phyloP scores from a whole-genome alignment of 1,140 invertebrate species.

The Drusus annulatus region DNA sequence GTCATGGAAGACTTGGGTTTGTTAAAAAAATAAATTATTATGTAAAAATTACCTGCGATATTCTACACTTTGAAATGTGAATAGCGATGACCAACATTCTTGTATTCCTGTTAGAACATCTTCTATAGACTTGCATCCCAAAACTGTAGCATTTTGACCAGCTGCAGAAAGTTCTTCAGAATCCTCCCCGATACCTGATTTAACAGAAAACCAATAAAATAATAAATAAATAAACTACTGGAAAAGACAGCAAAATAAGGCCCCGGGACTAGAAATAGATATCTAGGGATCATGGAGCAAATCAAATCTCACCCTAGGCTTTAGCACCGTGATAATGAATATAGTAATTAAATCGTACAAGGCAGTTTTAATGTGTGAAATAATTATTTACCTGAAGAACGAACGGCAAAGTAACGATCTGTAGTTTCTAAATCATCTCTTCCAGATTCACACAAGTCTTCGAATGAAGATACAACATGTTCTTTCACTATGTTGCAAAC shows the following conservation, averaged over 20 bases:
- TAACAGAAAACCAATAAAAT: no score
- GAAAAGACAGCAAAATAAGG: no score
- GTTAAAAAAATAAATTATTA: no score
- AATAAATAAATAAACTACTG: no score
- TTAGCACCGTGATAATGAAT: no score
- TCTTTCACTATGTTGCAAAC: slow-evolving; percentile 62
- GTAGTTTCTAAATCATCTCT: not conserved
- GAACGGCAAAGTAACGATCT: slow-evolving; percentile 68
- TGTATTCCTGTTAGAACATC: slow-evolving; percentile 75
- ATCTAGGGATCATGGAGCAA: no score
- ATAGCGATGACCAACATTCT: slow-evolving; percentile 87
- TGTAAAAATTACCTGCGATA: slow-evolving; percentile 75
- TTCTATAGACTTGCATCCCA: slow-evolving; percentile 74
- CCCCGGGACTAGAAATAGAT: no score
- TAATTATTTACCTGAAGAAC: slow-evolving; percentile 66
- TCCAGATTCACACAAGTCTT: slow-evolving; percentile 26
- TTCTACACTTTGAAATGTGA: slow-evolving; percentile 80
- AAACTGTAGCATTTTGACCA: slow-evolving; percentile 87
- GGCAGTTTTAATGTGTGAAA: no score
- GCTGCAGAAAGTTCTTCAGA: slow-evolving; percentile 83
- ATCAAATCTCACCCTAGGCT: no score
- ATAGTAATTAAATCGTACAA: no score
- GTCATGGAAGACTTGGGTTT: no score
- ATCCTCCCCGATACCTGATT: slow-evolving; percentile 81
- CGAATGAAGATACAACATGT: slow-evolving; percentile 61